Evolutionary conservation across 2,113 vertebrate genomes (phyloP).

Genomic region (Daubentonia madagascariensis): DNA sequence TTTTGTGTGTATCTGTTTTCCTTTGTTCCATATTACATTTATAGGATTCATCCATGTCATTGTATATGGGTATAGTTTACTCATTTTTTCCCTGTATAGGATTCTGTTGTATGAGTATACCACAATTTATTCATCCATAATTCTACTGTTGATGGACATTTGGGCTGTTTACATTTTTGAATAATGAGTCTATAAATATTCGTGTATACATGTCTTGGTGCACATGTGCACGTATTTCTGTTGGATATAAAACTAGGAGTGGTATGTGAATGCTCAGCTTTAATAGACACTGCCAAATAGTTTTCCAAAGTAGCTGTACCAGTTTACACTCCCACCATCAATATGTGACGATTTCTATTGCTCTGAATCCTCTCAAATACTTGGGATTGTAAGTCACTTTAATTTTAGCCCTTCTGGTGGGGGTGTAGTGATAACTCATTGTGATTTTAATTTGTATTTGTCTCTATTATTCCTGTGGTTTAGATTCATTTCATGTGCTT

Average conservation of each 20-base stretch:
- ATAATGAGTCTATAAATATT: not conserved
- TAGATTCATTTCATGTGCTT: not conserved
- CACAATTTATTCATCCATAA: not conserved
- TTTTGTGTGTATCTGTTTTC: not conserved
- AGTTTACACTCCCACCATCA: conserved; percentile 54
- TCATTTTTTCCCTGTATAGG: not conserved
- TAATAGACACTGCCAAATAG: conserved; percentile 29
- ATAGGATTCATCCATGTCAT: not conserved
- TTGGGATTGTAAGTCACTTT: conserved; percentile 61
- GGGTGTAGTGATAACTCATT: conserved; percentile 31
- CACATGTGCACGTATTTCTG: not conserved
- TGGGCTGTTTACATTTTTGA: not conserved
- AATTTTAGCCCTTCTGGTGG: conserved; percentile 56
- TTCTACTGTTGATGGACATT: not conserved
- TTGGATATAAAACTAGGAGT: not conserved
- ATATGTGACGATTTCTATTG: not conserved
- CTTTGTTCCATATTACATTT: not conserved
- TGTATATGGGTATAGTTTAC: not conserved
- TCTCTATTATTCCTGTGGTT: not conserved
- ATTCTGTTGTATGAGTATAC: not conserved
- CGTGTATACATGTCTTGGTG: not conserved
- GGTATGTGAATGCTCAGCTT: not conserved
- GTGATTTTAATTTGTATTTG: conserved; percentile 47
- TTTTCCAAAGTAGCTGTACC: conserved; percentile 47
- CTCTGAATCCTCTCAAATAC: conserved; percentile 29